Evolutionary conservation across 2,797 vertebrate species (phyloP), one percentile per base, ranked within the genome.

Genomic region (Sebastes minor): DNA sequence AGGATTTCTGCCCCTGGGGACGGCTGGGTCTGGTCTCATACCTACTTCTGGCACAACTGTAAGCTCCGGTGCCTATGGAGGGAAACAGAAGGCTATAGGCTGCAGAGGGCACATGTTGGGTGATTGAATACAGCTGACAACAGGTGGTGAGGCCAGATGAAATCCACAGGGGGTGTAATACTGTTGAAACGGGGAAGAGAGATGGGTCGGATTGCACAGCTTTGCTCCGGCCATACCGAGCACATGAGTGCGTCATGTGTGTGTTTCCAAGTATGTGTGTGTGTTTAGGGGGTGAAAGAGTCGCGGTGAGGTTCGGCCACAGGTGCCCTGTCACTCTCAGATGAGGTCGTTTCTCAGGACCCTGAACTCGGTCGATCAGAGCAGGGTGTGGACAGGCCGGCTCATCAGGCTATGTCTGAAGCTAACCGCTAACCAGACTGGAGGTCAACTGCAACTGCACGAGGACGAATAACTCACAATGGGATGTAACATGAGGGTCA

Each of bases 71-170:
- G 83, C 76, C 81, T 88, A 82, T 83, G 75, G 82, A 86, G 42
- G 76, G 66, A 78, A 76, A 71, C 80, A 86, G 83, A 71, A 49
- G 84, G 85, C 78, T 86, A 67, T 71, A 23, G 70, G 85, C 83
- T 72, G 68, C 32, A 49, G 70, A 80, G 76, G 74, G 82, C 73
- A 76, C 18, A 2, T 70, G 16, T 61, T 63, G 84, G 71, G 78
- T 89, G 91, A 93, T n/a, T 52, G 49, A 87, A 82, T 92, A 92
- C 89, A 90, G 83, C 82, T 81, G 83, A 86, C 88, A 86, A 92
- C 94, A 96, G 95, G 93, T 96, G 94, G 90, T 76, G 87, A 81
- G 87, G 84, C 80, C 89, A 91, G 91, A 91, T 92, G 90, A 94
- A 91, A 94, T 60, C 60, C 53, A 55, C 59, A 52, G 86, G 49